Evolutionary conservation across 2,113 vertebrate species (phyloP), one percentile per base, ranked within the genome.

Genomic region (Phoxinus phoxinus): DNA sequence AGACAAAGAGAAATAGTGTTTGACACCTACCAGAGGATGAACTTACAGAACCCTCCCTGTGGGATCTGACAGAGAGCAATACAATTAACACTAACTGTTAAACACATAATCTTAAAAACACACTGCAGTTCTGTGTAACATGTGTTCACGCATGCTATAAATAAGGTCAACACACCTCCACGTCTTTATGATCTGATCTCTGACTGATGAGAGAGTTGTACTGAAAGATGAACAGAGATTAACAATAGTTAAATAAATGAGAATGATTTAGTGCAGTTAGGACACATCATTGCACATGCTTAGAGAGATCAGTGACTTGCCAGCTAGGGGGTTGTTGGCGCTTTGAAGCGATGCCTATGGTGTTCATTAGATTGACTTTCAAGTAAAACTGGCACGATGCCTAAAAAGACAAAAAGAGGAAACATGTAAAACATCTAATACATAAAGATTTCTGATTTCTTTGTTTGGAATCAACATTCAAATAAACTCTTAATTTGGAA

Each of bases 321-420:
- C 88, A 89, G 85, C 82, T 87, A 23, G 72, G 73, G 8, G 83
- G 83, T 1, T 61, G 59, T 41, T 46, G 46, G 41, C 56, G 79
- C 10, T 51, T 82, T 48, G 44, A 73, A 51, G 84, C 56, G 32
- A 74, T 46, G 15, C 78, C 67, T 65, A 85, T 23, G 4, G 8
- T 85, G 78, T 58, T 37, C 19, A 89, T 73, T 19, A 74, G 65
- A 89, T 79, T 6, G 21, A 89, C 37, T 11, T 19, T 78, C 13
- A 89, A 84, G 44, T 87, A 89, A 83, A 89, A 87, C 81, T 87
- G 86, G 72, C 88, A 89, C 2, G 53, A 53, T 1, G 41, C 77
- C 88, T 89, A 12, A 46, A 65, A 71, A 35, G 0, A 12, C 2
- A 12, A 15, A 72, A 17, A 63, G 32, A 37, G 9, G 19, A 71